phyloP scores from a whole-genome alignment of 2,113 vertebrate species.

The rat (Rattus norvegicus) region DNA sequence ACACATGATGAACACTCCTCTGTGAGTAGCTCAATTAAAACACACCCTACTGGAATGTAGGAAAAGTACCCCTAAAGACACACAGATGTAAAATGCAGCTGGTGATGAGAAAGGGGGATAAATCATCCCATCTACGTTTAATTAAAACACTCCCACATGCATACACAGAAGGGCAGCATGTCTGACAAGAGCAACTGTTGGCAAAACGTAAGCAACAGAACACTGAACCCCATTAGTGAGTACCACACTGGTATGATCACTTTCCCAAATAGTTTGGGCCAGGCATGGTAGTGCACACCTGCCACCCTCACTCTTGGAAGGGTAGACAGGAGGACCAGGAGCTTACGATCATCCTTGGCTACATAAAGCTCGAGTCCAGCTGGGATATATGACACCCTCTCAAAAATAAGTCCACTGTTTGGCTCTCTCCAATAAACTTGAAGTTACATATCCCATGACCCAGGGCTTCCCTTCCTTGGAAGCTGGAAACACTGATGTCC shows the following conservation, averaged over 20 bases:
- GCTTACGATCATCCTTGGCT: background rate
- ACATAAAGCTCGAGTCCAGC: background rate
- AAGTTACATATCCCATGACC: background rate
- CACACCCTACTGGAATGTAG: background rate
- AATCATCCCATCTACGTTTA: background rate
- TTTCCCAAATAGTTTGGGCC: background rate
- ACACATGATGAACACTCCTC: background rate
- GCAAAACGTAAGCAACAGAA: background rate
- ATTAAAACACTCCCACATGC: conserved; percentile 11
- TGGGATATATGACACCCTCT: background rate
- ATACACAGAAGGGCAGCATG: background rate
- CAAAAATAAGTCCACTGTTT: background rate
- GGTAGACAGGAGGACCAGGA: background rate
- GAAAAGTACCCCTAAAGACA: background rate
- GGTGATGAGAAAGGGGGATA: background rate
- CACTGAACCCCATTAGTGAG: background rate
- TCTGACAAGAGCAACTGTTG: background rate
- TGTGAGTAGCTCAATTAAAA: conserved; percentile 15
- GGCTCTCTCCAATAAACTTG: background rate
- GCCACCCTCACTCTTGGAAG: background rate
- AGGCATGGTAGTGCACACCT: background rate
- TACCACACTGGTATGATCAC: background rate
- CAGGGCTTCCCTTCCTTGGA: background rate
- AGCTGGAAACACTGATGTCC: background rate
- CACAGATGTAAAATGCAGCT: background rate